Conservation (phyloP, 2,797 vertebrate genomes). For the Taenioides sp. region DNA sequence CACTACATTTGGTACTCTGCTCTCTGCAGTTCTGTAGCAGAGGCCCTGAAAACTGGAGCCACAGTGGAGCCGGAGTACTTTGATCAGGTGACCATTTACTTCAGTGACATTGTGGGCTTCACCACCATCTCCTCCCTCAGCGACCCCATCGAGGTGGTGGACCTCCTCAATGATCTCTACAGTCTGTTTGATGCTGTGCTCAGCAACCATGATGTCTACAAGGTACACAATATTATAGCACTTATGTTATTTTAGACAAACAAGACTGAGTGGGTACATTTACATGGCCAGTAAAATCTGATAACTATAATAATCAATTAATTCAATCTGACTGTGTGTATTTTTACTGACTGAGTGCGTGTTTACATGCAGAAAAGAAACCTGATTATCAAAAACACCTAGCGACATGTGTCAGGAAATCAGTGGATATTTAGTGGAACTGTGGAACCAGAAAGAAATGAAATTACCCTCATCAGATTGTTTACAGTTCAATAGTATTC, state of each 20-base stretch:
- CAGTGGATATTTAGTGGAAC: too few species aligned
- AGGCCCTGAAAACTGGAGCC: constrained; percentile 88
- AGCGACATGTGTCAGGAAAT: too few species aligned
- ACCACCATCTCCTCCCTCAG: constrained; percentile 93
- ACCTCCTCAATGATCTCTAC: constrained; percentile 94
- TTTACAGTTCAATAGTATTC: too few species aligned
- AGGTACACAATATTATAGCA: constrained; percentile 71
- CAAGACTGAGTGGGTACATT: background rate
- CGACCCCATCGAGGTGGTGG: constrained; percentile 91
- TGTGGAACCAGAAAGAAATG: too few species aligned
- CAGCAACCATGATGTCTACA: constrained; percentile 90
- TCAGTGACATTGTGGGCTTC: constrained; percentile 91
- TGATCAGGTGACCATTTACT: constrained; percentile 93
- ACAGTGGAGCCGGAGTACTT: constrained; percentile 91
- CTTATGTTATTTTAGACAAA: background rate
- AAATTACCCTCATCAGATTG: too few species aligned
- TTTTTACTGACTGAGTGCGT: too few species aligned
- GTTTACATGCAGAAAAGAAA: too few species aligned
- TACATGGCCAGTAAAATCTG: too few species aligned
- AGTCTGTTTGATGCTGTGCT: constrained; percentile 89
- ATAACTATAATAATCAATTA: too few species aligned
- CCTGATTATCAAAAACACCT: too few species aligned
- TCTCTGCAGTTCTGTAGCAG: constrained; percentile 85
- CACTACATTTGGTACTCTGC: too few species aligned
- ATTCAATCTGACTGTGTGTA: too few species aligned